These are phyloP conservation scores for Spea bombifrons DNA, from an alignment of 2,113 vertebrate genomes.

Conservation along the genomic window DNA sequence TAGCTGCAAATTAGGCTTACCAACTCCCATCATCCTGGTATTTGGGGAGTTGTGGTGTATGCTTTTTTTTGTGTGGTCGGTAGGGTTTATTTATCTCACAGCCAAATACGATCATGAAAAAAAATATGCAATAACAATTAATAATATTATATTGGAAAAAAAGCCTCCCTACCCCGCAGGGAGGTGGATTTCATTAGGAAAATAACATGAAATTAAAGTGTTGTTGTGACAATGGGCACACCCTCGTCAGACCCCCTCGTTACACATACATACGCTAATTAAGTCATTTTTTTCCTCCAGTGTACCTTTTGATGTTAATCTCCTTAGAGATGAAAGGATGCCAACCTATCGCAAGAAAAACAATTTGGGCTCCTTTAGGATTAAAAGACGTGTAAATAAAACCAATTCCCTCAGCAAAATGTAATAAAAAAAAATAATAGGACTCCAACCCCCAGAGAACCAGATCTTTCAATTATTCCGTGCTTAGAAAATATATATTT, in stretches of 20 bases:
- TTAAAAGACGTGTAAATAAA: background rate
- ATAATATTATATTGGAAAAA: too few relatives aligned
- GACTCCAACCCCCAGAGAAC: conserved; percentile 1
- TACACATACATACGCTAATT: conserved; percentile 28
- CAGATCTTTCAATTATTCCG: background rate
- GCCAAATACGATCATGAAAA: too few relatives aligned
- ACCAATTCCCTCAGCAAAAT: background rate
- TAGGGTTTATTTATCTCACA: too few relatives aligned
- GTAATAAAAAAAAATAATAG: background rate
- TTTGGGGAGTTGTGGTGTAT: too few relatives aligned
- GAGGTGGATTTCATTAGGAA: background rate
- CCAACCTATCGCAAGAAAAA: conserved; percentile 6
- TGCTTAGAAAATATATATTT: background rate
- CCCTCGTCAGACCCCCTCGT: conserved; percentile 16
- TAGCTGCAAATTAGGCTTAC: too few relatives aligned
- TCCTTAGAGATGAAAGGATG: conserved; percentile 10
- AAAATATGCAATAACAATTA: too few relatives aligned
- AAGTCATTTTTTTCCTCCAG: conserved; percentile 4
- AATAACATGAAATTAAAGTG: conserved; percentile 26
- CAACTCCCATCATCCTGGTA: too few relatives aligned
- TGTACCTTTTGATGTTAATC: conserved; percentile 12
- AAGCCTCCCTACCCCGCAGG: background rate
- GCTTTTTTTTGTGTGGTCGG: too few relatives aligned
- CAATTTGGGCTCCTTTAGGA: background rate
- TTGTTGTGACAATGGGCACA: conserved; percentile 6